These are phyloP conservation scores for Syrphus vitripennis DNA, from an alignment of 2,888 invertebrate species.

Conservation along the genomic window DNA sequence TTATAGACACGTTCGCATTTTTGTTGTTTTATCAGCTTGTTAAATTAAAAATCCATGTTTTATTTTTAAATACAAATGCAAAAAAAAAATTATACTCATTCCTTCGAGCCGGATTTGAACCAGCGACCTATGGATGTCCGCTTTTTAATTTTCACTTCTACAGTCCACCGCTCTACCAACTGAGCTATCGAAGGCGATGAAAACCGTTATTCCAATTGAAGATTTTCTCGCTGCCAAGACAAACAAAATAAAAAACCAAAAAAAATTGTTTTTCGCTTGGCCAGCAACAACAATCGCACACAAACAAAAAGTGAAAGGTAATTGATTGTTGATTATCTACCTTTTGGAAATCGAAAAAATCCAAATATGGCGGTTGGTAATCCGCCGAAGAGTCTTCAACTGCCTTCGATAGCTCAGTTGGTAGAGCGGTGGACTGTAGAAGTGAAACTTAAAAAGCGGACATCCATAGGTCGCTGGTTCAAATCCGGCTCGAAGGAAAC, in stretches of 20 bases:
- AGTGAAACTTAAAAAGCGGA: conserved; percentile 23
- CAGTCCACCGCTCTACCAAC: conserved; percentile 71
- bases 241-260: not conserved
- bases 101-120: conserved; percentile 74
- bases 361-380: not conserved
- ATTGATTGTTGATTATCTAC: not conserved
- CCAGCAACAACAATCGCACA: not conserved
- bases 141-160: conserved; percentile 45
- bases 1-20: too few relatives aligned
- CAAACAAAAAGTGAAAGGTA: conserved; percentile 8
- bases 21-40: too few relatives aligned
- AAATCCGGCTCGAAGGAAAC: conserved; percentile 72
- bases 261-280: not conserved
- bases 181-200: conserved; percentile 67
- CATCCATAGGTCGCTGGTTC: conserved; percentile 73
- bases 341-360: not conserved
- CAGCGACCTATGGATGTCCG: conserved; percentile 74
- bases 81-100: conserved; percentile 28
- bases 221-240: not conserved
- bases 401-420: conserved; percentile 55
- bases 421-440: conserved; percentile 57
- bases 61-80: not conserved
- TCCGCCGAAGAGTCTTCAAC: not conserved
- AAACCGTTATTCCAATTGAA: conserved; percentile 18
- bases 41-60: too few relatives aligned